These are phyloP conservation scores for Dicaeum eximium DNA, from an alignment of 2,113 vertebrate genomes.

Conservation along the genomic window DNA sequence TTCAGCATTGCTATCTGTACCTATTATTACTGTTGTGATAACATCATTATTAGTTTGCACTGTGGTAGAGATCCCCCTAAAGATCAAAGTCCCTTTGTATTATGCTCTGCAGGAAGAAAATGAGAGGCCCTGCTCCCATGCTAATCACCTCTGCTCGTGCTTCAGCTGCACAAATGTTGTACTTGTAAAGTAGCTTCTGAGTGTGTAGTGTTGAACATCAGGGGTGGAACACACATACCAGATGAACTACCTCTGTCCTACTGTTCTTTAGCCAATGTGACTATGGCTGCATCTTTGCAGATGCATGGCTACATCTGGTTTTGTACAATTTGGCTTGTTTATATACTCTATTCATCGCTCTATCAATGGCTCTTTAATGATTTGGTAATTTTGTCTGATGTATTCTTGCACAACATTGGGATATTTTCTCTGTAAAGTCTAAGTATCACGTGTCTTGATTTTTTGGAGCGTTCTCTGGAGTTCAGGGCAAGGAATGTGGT, in stretches of 20 bases:
- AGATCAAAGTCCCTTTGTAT: constrained; percentile 27
- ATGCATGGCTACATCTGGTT: not conserved
- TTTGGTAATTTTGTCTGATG: not conserved
- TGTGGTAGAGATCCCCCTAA: not conserved
- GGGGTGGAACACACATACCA: not conserved
- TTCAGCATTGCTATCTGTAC: constrained; percentile 22
- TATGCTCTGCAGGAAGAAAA: not conserved
- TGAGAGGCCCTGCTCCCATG: not conserved
- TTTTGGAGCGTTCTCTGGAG: not conserved
- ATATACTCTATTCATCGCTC: not conserved
- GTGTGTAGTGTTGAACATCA: not conserved
- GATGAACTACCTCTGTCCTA: not conserved
- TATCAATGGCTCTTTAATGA: not conserved
- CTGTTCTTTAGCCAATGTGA: not conserved
- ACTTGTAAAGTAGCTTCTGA: not conserved
- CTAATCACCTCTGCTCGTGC: not conserved
- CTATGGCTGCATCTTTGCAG: not conserved
- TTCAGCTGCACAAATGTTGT: not conserved
- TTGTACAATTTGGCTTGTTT: not conserved
- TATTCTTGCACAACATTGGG: not conserved
- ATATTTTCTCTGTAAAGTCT: not conserved
- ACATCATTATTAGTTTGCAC: constrained; percentile 6
- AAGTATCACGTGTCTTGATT: not conserved
- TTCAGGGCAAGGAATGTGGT: not conserved
- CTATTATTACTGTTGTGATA: constrained; percentile 45